Conservation (phyloP, 2,113 vertebrate species). For the Noctilio leporinus region DNA sequence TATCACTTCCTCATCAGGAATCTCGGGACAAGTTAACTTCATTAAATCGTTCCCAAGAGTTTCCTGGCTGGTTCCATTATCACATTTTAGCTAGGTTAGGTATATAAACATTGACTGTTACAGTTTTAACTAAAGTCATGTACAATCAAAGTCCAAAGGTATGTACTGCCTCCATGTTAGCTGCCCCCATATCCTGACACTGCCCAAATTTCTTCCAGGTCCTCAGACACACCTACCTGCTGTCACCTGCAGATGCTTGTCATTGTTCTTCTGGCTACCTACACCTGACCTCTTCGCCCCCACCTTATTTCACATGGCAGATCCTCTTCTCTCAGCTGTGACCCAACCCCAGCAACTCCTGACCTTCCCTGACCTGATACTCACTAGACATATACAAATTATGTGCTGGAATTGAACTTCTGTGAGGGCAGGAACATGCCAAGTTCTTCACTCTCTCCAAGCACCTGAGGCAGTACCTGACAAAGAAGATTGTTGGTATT, state of each 20-base stretch:
- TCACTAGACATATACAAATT: background rate
- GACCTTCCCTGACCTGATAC: rapidly evolving
- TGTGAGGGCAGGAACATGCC: background rate
- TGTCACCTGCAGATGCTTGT: background rate
- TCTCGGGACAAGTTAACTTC: too few species aligned
- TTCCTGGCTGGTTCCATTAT: too few species aligned
- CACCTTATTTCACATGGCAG: background rate
- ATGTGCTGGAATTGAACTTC: background rate
- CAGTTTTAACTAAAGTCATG: too few species aligned
- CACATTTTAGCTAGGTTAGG: too few species aligned
- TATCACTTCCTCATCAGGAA: too few species aligned
- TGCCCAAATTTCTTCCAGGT: background rate
- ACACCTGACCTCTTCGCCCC: background rate
- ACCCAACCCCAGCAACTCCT: background rate
- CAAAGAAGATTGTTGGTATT: rapidly evolving
- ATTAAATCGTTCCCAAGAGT: too few species aligned
- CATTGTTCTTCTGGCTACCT: background rate
- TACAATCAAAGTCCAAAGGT: too few species aligned
- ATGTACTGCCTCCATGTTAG: too few species aligned
- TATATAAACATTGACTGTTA: too few species aligned
- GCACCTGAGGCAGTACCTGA: background rate
- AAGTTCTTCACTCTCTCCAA: background rate
- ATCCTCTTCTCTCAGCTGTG: background rate
- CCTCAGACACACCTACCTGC: background rate
- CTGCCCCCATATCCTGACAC: too few species aligned